phyloP scores from a whole-genome alignment of 2,797 vertebrate genomes.

The Protonibea diacanthus region DNA sequence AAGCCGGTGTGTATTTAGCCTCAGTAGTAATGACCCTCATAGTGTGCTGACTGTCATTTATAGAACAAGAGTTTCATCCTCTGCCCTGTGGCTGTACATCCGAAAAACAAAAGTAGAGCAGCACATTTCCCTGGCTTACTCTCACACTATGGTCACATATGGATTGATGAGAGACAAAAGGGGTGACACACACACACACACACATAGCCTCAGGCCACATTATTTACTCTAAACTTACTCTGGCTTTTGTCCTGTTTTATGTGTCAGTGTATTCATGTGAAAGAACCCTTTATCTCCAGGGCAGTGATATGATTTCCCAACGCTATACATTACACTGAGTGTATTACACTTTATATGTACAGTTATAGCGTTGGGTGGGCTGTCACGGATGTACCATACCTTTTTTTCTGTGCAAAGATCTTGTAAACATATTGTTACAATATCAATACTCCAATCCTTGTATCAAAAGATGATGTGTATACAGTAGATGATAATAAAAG shows the following conservation, averaged over 20 bases:
- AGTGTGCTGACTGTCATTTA: conserved; percentile 19
- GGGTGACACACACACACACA: conserved; percentile 45
- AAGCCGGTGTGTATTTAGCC: conserved; percentile 13
- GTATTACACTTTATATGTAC: neutral
- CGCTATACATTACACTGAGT: neutral
- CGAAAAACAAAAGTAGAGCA: conserved; percentile 61
- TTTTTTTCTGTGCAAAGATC: neutral
- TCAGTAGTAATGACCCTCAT: conserved; percentile 23
- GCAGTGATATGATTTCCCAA: conserved; percentile 11
- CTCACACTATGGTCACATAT: conserved; percentile 55
- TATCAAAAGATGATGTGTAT: too few relatives aligned
- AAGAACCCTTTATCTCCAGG: neutral
- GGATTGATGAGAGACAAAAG: conserved; percentile 65
- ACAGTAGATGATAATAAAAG: too few relatives aligned
- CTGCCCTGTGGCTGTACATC: conserved; percentile 39
- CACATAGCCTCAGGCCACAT: conserved; percentile 42
- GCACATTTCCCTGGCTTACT: conserved; percentile 39
- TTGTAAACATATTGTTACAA: neutral
- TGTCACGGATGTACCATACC: neutral
- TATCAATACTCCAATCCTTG: neutral
- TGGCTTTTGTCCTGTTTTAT: conserved; percentile 41
- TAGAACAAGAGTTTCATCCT: conserved; percentile 27
- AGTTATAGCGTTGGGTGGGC: neutral
- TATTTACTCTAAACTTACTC: conserved; percentile 56
- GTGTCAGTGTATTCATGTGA: conserved; percentile 33